These are phyloP conservation scores for Rhopilema esculentum DNA, from an alignment of 30 jellyfish, hydroid and myxozoan species.

Conservation along the genomic window DNA sequence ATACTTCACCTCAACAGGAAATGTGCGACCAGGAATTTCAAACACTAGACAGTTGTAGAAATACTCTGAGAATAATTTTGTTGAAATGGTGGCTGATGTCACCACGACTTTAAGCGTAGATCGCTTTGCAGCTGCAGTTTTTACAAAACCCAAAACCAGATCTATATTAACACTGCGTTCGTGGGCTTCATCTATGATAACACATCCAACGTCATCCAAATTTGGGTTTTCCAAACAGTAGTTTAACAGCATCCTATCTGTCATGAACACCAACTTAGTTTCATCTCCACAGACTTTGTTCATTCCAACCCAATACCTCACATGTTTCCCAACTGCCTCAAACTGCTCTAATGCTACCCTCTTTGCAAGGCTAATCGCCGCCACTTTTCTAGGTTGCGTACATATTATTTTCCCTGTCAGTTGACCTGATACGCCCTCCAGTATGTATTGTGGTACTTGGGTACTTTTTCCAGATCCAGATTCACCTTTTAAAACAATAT, in stretches of 20 bases:
- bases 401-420: too few relatives aligned
- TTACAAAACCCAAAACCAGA: slow-evolving; percentile 66
- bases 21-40: slow-evolving; percentile 74
- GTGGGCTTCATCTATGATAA: slow-evolving; percentile 87
- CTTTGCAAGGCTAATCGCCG: slow-evolving; percentile 75
- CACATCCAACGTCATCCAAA: slow-evolving; percentile 51
- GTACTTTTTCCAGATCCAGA: slow-evolving; percentile 95
- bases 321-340: slow-evolving; percentile 53
- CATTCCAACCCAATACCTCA: slow-evolving; percentile 81
- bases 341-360: slow-evolving; percentile 62
- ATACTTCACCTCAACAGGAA: slow-evolving; percentile 67
- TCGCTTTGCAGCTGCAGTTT: slow-evolving; percentile 30
- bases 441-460: slow-evolving; percentile 72
- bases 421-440: slow-evolving; percentile 42
- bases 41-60: slow-evolving; percentile 57
- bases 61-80: slow-evolving; percentile 67
- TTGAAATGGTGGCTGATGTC: slow-evolving; percentile 86
- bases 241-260: slow-evolving; percentile 71
- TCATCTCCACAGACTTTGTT: background rate
- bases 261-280: slow-evolving; percentile 63
- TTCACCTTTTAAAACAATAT: slow-evolving; percentile 78
- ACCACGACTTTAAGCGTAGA: slow-evolving; percentile 55
- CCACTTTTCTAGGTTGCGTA: slow-evolving; percentile 88
- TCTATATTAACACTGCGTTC: slow-evolving; percentile 76
- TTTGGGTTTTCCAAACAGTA: slow-evolving; percentile 66